Evolutionary conservation across 2,888 invertebrate species (phyloP), one percentile per base, ranked within the genome.

Genomic region (Eristalinus sepulchralis): DNA sequence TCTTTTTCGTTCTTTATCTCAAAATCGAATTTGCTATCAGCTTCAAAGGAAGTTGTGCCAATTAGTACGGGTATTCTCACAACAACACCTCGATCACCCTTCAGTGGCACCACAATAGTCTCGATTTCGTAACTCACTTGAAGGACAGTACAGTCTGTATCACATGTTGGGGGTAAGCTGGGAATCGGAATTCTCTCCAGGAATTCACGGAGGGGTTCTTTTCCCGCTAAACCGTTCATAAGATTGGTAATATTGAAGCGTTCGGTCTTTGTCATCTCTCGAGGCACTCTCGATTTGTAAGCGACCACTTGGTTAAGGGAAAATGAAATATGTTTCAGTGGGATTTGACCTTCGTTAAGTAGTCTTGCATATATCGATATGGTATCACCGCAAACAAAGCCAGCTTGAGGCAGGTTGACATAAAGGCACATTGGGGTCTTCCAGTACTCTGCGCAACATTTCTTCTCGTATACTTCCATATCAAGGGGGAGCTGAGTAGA

Each of bases 61-160:
- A 91, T 89, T 22, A 88, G 62, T 1, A 91, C 86, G 0, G 92
- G 92, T 13, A 91, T 68, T 62, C 66, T 31, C 8, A 78, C 89
- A 1, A 64, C 17, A 0, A 91, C 88, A 0, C 60, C 86, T 5
- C 91, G 89, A 5, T 89, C 89, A 3, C 75, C 77, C 1, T 89
- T 88, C 10, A 55, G 75, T 0, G 89, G 89, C 17, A 78, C 88
- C 3, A 90, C 87, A 5, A 80, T 20, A 5, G 90, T 91, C 63
- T 91, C 91, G 20, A 91, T 82, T 88, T 91, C 91, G 66, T 91
- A 91, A 27, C 83, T 85, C 0, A 91, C 68, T 76, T 90, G 90
- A n/a, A 91, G 79, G 31, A 90, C 90, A 13, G 88, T 88, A 31
- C 91, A 91, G 3, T 80, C 89, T 8, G 76, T 67, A 9, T 87